Percentiles rank a stretch among this genome's conserved stretches.
phyloP scores from a whole-genome alignment of 2,113 vertebrate genomes.

The Gymnarchus niloticus region DNA sequence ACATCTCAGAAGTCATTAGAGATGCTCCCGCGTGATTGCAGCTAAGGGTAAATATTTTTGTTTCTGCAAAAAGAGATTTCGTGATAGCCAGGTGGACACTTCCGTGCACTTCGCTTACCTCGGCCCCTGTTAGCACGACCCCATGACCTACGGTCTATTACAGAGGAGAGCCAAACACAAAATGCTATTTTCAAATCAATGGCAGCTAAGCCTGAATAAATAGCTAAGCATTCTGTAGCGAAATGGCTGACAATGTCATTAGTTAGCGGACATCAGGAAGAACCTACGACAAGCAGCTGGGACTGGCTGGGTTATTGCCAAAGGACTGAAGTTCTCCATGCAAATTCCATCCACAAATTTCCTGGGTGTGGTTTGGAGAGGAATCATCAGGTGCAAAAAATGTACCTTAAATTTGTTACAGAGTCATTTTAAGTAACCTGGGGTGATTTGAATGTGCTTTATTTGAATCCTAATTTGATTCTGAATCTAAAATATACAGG shows the following conservation, averaged over 20 bases:
- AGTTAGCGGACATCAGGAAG: constrained; percentile 12
- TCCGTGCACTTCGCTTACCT: background rate
- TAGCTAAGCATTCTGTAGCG: background rate
- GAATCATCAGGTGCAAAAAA: constrained; percentile 58
- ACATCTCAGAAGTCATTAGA: constrained; percentile 50
- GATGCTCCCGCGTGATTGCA: constrained; percentile 51
- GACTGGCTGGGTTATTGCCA: constrained; percentile 34
- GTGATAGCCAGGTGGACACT: constrained; percentile 23
- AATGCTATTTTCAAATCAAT: constrained; percentile 24
- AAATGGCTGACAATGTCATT: background rate
- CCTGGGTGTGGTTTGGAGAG: constrained; percentile 62
- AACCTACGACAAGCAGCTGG: background rate
- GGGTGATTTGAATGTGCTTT: constrained; percentile 47
- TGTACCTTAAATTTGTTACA: constrained; percentile 61
- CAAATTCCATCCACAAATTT: constrained; percentile 61
- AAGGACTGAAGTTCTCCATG: constrained; percentile 57
- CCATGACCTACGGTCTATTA: constrained; percentile 36
- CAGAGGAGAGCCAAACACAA: constrained; percentile 34
- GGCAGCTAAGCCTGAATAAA: constrained; percentile 17
- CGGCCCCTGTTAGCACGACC: background rate
- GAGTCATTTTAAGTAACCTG: constrained; percentile 49
- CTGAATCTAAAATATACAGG: constrained; percentile 62
- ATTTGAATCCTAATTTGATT: constrained; percentile 72
- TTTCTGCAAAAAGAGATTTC: constrained; percentile 42
- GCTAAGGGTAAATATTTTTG: constrained; percentile 55